phyloP scores from a whole-genome alignment of 2,888 invertebrate genomes.

The Saturnia japonica region DNA sequence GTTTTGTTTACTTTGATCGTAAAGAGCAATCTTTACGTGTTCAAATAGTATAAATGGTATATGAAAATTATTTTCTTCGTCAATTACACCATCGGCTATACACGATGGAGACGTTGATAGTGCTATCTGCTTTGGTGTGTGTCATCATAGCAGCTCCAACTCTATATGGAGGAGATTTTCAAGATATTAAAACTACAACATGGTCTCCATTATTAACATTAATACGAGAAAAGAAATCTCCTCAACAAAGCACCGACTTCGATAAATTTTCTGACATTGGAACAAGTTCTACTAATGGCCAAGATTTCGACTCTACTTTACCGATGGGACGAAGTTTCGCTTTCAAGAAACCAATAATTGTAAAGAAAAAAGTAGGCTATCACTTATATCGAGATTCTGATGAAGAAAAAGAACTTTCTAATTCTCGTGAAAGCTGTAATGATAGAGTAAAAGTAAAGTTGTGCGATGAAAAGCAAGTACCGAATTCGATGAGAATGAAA shows the following conservation, averaged over 20 bases:
- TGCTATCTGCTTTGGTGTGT: slow-evolving; percentile 58
- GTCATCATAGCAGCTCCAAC: slow-evolving; percentile 61
- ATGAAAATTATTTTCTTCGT: slow-evolving; percentile 41
- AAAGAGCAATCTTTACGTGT: slow-evolving; percentile 32
- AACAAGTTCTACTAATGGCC: slow-evolving; percentile 20
- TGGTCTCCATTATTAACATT: slow-evolving; percentile 7
- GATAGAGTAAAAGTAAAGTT: slow-evolving; percentile 67
- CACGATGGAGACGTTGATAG: slow-evolving; percentile 70
- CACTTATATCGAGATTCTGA: slow-evolving; percentile 64
- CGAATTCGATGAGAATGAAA: slow-evolving; percentile 40
- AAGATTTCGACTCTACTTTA: slow-evolving; percentile 31
- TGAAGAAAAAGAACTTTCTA: slow-evolving; percentile 57
- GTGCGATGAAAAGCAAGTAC: slow-evolving; percentile 49
- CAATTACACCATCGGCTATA: slow-evolving; percentile 49
- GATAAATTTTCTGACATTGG: slow-evolving; percentile 12
- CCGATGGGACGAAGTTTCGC: slow-evolving; percentile 44
- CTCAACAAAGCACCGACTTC: slow-evolving; percentile 32
- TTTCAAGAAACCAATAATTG: slow-evolving; percentile 59
- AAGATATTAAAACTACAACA: slow-evolving; percentile 31
- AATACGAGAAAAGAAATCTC: slow-evolving; percentile 54
- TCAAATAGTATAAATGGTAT: slow-evolving; percentile 63
- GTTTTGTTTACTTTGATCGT: slow-evolving; percentile 47
- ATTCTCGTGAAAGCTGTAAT: slow-evolving; percentile 57
- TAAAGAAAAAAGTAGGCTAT: slow-evolving; percentile 63
- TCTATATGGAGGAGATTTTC: slow-evolving; percentile 40